These are phyloP conservation scores for Heteromyza rotundicornis DNA, from an alignment of 2,888 invertebrate species.

Conservation along the genomic window DNA sequence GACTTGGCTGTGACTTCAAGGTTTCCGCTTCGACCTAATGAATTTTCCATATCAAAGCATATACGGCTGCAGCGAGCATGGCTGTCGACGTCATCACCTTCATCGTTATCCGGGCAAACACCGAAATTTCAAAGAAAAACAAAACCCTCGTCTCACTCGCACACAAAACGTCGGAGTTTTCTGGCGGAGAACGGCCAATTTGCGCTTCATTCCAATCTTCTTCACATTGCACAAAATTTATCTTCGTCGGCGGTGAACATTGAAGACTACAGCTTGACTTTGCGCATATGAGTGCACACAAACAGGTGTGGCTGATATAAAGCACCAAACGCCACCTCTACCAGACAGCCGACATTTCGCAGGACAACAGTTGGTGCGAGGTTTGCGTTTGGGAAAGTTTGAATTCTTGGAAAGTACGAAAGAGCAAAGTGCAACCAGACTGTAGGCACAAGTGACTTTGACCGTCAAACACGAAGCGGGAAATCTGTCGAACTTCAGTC, in stretches of 20 bases:
- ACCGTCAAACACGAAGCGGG: no score
- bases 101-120: neutral
- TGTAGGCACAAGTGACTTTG: neutral
- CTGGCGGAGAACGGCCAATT: neutral
- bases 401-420: neutral
- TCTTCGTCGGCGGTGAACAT: neutral
- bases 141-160: neutral
- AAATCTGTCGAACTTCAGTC: no score
- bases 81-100: neutral
- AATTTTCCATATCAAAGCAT: conserved; percentile 13
- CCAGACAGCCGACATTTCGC: neutral
- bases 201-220: neutral
- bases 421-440: neutral
- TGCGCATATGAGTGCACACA: no score
- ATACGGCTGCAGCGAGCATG: neutral
- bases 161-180: neutral
- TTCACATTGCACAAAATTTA: neutral
- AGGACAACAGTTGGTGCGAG: neutral
- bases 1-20: conserved; percentile 24
- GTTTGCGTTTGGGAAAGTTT: neutral
- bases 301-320: no score
- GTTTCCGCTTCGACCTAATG: conserved; percentile 18
- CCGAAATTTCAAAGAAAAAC: neutral
- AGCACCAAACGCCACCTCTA: no score
- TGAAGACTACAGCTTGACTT: no score